A percentile compares a stretch with the other conserved stretches of the same genome.
These are phyloP conservation scores for Sialis lutaria DNA, from an alignment of 2,888 invertebrate genomes.

Conservation along the genomic window DNA sequence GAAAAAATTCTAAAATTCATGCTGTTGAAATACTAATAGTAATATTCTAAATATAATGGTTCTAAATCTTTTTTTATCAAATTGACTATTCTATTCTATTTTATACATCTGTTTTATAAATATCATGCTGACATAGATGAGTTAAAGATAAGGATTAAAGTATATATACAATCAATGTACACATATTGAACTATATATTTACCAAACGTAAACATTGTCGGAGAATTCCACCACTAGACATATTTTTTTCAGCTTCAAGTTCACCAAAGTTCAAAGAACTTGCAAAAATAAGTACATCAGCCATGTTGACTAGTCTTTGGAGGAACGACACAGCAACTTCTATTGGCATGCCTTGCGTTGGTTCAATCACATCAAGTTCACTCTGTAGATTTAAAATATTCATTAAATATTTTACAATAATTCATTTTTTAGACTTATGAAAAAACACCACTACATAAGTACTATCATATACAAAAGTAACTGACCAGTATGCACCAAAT, in stretches of 20 bases:
- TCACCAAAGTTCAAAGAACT: slow-evolving; percentile 96
- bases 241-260: slow-evolving; percentile 97
- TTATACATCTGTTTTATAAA: not conserved
- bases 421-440: no score
- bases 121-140: not conserved
- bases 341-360: slow-evolving; percentile 96
- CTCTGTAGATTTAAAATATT: slow-evolving; percentile 42
- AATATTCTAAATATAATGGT: no score
- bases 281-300: slow-evolving; percentile 95
- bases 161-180: not conserved
- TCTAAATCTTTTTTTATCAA: not conserved
- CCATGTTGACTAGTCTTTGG: slow-evolving; percentile 96
- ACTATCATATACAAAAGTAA: no score
- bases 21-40: no score
- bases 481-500: no score
- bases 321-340: slow-evolving; percentile 96
- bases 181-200: slow-evolving; percentile 20
- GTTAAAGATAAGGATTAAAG: not conserved
- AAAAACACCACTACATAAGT: no score
- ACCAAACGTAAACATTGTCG: slow-evolving; percentile 90
- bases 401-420: no score
- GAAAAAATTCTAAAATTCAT: not conserved
- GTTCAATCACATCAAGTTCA: slow-evolving; percentile 94
- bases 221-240: slow-evolving; percentile 98
- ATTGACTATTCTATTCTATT: not conserved